Evolutionary conservation across 2,797 vertebrate genomes (phyloP), one percentile per base, ranked within the genome.

Genomic region (Danio kyathit): DNA sequence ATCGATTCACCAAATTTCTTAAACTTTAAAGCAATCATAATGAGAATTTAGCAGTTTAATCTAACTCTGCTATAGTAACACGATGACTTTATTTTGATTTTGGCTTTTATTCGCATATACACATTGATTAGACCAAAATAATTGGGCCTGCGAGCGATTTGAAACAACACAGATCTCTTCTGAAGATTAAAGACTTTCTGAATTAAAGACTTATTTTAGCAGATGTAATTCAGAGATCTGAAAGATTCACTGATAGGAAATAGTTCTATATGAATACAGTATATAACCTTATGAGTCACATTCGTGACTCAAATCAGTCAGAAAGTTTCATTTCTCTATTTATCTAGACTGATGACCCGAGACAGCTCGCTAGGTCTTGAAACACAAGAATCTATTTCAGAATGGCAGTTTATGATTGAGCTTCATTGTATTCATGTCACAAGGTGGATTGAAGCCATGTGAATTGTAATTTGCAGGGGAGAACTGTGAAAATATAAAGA

Each of bases 401-500:
- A 76, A 54, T 76, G 9, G n/a, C 74, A 76, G 46, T 16, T 67
- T 57, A 48, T 67, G 64, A 17, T 38, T 77, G 41, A 67, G 38
- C 51, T 67, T 57, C 7, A 57, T n/a, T 77, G 17, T 44, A 46
- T 57, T 63, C 48, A 43, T 1, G 7, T 54, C n/a, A 5, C 60
- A 52, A 76, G 74, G 59, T 56, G 64, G 41, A 67, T 46, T 12
- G 49, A 56, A 48, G 48, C 38, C 48, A 19, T 54, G 54, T n/a
- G 5, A 69, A 69, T 69, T 49, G 43, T 49, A n/a, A 77, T 77
- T 59, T 69, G 43, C 41, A 48, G 64, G 19, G 52, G 74, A 59
- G 40, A 67, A 38, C 49, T 77, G 52, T 71, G 67, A 56, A 57
- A 48, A 66, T 67, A 65, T 29, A 46, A 77, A 77, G 41, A 52